These are phyloP conservation scores for Helicoverpa zea DNA, from an alignment of 1,140 invertebrate species.

Conservation along the genomic window DNA sequence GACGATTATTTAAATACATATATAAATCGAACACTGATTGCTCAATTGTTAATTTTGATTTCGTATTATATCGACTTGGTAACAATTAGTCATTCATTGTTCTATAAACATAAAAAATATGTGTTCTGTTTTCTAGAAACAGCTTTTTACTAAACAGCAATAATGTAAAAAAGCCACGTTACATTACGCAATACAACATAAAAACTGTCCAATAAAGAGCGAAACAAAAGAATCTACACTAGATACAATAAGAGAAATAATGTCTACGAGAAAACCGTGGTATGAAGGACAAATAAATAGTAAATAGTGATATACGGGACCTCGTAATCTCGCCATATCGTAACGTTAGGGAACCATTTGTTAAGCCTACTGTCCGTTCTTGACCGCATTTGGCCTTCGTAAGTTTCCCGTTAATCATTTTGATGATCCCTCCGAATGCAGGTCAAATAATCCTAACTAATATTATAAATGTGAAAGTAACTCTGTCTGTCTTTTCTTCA, in stretches of 20 bases:
- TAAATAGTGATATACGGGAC: slow-evolving; percentile 26
- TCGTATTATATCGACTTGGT: too few species aligned
- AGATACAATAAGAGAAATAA: slow-evolving; percentile 40
- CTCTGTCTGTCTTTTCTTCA: too few species aligned
- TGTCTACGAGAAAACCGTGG: background rate
- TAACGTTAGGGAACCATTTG: slow-evolving; percentile 26
- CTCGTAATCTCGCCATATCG: slow-evolving; percentile 34
- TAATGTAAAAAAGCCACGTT: background rate
- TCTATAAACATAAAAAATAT: too few species aligned
- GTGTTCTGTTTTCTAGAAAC: too few species aligned
- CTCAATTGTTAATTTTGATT: too few species aligned
- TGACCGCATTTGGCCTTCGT: slow-evolving; percentile 34
- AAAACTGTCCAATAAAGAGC: slow-evolving; percentile 29
- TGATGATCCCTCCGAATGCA: slow-evolving; percentile 7
- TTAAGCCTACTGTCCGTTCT: slow-evolving; percentile 32
- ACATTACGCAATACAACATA: slow-evolving; percentile 21
- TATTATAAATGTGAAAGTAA: too few species aligned
- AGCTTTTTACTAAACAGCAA: too few species aligned
- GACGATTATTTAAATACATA: too few species aligned
- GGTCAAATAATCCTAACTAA: slow-evolving; percentile 32
- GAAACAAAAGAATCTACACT: background rate
- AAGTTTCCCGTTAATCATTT: slow-evolving; percentile 27
- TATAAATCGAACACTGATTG: too few species aligned
- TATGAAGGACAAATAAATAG: slow-evolving; percentile 17
- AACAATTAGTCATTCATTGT: too few species aligned